Evolutionary conservation across 1,140 invertebrate species (phyloP), one percentile per base, ranked within the genome.

Genomic region (Mamestra configurata): DNA sequence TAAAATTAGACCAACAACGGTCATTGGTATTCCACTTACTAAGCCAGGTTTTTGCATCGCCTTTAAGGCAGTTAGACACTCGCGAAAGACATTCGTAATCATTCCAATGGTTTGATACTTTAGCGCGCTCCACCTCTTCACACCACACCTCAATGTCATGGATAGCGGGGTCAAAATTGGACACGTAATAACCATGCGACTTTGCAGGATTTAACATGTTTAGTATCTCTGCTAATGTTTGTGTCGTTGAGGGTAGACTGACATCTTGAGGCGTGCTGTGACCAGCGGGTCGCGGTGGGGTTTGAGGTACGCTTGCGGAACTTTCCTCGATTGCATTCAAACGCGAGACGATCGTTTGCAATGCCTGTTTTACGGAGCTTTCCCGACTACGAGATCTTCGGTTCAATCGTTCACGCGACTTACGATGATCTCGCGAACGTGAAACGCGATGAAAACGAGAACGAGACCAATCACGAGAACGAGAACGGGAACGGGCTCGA

Each of bases 71-170:
- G n/a, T n/a, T n/a, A n/a, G n/a, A n/a, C n/a, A 96, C 5, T 99
- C 99, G 90, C 10, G 51, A 53, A 1, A 53, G 18, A 20, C 51
- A 53, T 13, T 53, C 51, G 3, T 3, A 53, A 20, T 53, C 51
- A 3, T 2, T 22, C 51, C 51, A 53, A 53, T 22, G n/a, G 18
- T 53, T 53, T 10, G 18, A 2, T 18, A 22, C 3, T n/a, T 8
- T 53, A 20, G 51, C 51, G n/a, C 51, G 13, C 18, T 53, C 51
- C 51, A 53, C 51, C 24, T 59, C 55, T 13, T 59, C 55, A 59
- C 55, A 59, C 55, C 55, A 59, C 18, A 59, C 55, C 24, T 59
- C 55, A 27, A 59, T 27, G 24, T 59, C 24, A 27, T 59, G 20
- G 18, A 59, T 59, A 5, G 55, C 20, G 3, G 55, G 55, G 27